Conservation (phyloP, 2,113 vertebrate genomes). For the Pangasianodon hypophthalmus region DNA sequence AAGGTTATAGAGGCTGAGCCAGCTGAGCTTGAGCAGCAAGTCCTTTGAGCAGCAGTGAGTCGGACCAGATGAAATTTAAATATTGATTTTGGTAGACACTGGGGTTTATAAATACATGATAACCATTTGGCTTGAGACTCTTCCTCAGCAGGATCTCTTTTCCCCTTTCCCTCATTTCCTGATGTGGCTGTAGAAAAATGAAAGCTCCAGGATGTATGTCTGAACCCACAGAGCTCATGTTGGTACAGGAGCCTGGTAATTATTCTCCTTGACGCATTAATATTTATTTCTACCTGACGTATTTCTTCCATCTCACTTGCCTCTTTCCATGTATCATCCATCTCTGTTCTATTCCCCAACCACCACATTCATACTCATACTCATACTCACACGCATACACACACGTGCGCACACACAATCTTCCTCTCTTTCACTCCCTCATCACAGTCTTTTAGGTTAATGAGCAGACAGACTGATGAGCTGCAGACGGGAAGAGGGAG, state of each 20-base stretch:
- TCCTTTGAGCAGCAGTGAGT: neutral
- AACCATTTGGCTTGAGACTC: neutral
- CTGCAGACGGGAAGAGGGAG: conserved; percentile 44
- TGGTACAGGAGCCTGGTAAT: conserved; percentile 15
- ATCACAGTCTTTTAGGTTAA: conserved; percentile 59
- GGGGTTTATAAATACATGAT: conserved; percentile 24
- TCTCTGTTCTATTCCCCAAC: neutral
- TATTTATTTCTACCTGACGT: conserved; percentile 26
- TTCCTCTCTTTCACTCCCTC: conserved; percentile 57
- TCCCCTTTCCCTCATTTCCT: neutral
- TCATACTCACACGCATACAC: neutral
- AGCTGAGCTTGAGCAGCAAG: neutral
- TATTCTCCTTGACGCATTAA: conserved; percentile 39
- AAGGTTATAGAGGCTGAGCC: conserved; percentile 4
- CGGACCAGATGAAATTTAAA: conserved; percentile 1
- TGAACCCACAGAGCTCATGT: neutral
- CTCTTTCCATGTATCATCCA: neutral
- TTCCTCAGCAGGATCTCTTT: neutral
- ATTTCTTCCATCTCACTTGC: conserved; percentile 11
- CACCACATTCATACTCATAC: neutral
- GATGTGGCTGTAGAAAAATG: conserved; percentile 33
- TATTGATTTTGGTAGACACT: conserved; percentile 13
- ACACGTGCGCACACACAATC: neutral
- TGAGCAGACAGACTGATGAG: conserved; percentile 64
- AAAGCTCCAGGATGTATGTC: conserved; percentile 30